Base-by-base conservation (phyloP, 2,797 vertebrate species). In the Selene dorsalis region DNA sequence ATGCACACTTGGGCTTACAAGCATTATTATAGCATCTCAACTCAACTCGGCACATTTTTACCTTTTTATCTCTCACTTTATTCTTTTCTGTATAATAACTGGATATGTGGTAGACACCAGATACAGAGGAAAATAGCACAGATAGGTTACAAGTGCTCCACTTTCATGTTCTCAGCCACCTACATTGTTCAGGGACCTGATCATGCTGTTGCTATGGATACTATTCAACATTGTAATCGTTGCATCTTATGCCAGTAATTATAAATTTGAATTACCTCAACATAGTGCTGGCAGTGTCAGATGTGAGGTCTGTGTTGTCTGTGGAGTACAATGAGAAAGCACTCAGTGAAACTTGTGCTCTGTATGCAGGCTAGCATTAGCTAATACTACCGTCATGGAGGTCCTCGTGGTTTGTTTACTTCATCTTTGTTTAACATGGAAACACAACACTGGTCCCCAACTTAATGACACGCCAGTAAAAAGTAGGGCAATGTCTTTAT, bases 131-230 rank as follows among this genome's bases (percentile, higher is more conserved):
- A 55, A 74, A 52, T 13, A 32, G 59, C 24, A 56, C 61, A 71
- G 65, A 70, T 56, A 30, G 24, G 69, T 80, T 85, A 61, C 53
- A 67, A 68, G 56, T 9, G 2, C 60, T 52, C 9, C 56, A 39
- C 52, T 58, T 77, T 50, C 12, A 20, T 83, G 58, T 81, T 86
- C 74, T 82, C 72, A 57, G 61, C 80, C 64, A 30, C 84, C 82
- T 84, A 87, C 84, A 73, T 85, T 79, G 71, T 87, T 70, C 73
- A 22, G 41, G 16, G 52, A 55, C 58, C 69, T 45, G 68, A 75
- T 86, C 63, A 66, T 41, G 47, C 24, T 50, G 85, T 92, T 89
- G 77, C 89, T 69, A 83, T 86, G 81, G 88, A 67, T 69, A 87
- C 87, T 43, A 77, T 77, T 84, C 50, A 85, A 62, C 57, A 69